Conservation (phyloP, 1,140 invertebrate species). For the Bombus affinis region DNA sequence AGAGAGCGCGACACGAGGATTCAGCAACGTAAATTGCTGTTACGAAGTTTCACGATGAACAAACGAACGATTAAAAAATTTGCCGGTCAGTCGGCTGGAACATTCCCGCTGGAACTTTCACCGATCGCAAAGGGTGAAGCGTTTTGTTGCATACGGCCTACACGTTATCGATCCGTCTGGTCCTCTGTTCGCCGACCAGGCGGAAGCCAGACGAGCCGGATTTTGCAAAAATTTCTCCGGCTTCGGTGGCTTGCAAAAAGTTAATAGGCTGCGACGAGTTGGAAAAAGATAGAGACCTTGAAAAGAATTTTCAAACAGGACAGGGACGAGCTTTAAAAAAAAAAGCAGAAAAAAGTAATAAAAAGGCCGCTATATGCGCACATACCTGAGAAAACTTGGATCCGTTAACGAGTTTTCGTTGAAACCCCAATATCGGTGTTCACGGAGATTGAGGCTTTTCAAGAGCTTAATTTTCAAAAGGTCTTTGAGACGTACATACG, state of each 20-base stretch:
- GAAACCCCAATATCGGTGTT: background rate
- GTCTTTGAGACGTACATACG: background rate
- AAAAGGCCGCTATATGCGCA: background rate
- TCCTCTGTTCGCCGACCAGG: slow-evolving; percentile 5
- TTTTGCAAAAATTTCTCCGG: slow-evolving; percentile 34
- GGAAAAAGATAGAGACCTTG: background rate
- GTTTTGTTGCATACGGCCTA: slow-evolving; percentile 10
- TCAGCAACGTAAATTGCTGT: background rate
- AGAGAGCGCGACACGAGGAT: background rate
- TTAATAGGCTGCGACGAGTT: slow-evolving; percentile 22
- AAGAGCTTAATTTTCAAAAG: background rate
- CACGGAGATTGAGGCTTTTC: background rate
- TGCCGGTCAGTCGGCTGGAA: background rate
- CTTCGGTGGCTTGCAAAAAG: slow-evolving; percentile 8
- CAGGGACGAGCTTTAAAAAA: background rate
- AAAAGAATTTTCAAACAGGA: background rate
- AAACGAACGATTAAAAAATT: slow-evolving; percentile 36
- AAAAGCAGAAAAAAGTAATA: background rate
- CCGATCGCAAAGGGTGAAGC: slow-evolving; percentile 14
- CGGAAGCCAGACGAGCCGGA: slow-evolving; percentile 1
- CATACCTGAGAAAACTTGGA: background rate
- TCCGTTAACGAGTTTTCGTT: background rate
- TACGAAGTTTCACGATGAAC: slow-evolving; percentile 15
- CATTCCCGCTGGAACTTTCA: slow-evolving; percentile 8
- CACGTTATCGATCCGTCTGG: slow-evolving; percentile 36